These are phyloP conservation scores for Hypomecis atomaria DNA, from an alignment of 2,888 invertebrate species.

Conservation along the genomic window DNA sequence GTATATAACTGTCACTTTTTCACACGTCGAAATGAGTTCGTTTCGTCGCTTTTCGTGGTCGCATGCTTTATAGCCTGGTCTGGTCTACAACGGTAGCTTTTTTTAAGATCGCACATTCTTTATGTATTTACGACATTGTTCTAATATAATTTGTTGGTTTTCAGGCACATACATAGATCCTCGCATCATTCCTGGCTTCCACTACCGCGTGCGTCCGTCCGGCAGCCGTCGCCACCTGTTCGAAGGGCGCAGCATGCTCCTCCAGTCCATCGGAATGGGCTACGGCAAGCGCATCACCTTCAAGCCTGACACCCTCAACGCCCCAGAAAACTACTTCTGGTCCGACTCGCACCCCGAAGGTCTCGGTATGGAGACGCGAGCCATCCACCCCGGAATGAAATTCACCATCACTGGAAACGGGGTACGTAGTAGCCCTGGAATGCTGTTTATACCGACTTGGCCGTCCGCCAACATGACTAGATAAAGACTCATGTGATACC, in stretches of 20 bases:
- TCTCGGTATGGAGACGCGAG: slow-evolving; percentile 87
- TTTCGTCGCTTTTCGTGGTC: too few relatives aligned
- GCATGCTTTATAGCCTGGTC: too few relatives aligned
- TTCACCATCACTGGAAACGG: slow-evolving; percentile 86
- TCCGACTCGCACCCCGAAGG: slow-evolving; percentile 91
- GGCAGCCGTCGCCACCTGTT: slow-evolving; percentile 87
- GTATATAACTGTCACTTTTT: too few relatives aligned
- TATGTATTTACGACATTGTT: background rate
- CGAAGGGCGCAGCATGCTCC: slow-evolving; percentile 85
- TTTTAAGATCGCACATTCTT: too few relatives aligned
- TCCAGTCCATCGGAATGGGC: slow-evolving; percentile 89
- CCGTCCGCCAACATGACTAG: slow-evolving; percentile 44
- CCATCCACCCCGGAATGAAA: slow-evolving; percentile 87
- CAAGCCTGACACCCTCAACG: slow-evolving; percentile 85
- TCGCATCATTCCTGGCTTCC: slow-evolving; percentile 89
- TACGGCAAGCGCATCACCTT: slow-evolving; percentile 91
- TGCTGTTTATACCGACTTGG: slow-evolving; percentile 43
- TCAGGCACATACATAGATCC: slow-evolving; percentile 89
- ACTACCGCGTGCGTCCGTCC: slow-evolving; percentile 89
- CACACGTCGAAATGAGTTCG: too few relatives aligned
- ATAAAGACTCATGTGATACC: slow-evolving; percentile 29
- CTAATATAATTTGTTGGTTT: background rate
- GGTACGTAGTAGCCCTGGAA: slow-evolving; percentile 60
- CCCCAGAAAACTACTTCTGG: slow-evolving; percentile 89
- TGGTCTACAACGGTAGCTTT: too few relatives aligned